Evolutionary conservation across 2,888 invertebrate genomes (phyloP).

Genomic region (Ormyrus nitidulus): DNA sequence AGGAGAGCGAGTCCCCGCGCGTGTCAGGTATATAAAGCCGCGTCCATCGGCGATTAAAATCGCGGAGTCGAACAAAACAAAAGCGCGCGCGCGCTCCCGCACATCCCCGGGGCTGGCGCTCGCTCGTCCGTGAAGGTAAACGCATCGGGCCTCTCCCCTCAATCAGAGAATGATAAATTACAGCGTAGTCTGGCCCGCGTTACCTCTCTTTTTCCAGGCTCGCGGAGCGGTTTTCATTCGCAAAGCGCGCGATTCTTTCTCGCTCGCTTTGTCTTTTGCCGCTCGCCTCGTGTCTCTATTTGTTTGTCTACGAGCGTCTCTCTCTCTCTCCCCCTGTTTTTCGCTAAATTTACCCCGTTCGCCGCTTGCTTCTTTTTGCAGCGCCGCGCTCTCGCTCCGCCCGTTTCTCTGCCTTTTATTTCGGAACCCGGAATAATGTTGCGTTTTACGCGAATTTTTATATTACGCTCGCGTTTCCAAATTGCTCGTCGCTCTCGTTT

Average conservation of each 20-base stretch:
- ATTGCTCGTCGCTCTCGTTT: no score
- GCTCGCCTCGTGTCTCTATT: neutral
- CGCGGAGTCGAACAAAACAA: constrained; percentile 3
- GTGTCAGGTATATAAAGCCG: neutral
- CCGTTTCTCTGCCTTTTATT: no score
- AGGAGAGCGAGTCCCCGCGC: neutral
- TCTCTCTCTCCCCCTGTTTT: neutral
- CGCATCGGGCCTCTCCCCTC: constrained; percentile 26
- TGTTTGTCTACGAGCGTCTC: neutral
- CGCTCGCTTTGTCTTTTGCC: neutral
- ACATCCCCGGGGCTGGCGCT: constrained; percentile 13
- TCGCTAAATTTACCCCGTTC: no score
- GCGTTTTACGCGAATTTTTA: no score
- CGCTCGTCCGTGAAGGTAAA: constrained; percentile 49
- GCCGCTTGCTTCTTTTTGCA: no score
- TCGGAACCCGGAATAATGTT: no score
- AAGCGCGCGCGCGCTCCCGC: neutral
- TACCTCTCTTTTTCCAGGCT: neutral
- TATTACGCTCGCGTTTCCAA: no score
- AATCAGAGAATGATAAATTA: constrained; percentile 55
- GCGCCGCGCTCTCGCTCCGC: no score
- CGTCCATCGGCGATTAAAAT: constrained; percentile 42
- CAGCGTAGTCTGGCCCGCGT: constrained; percentile 35
- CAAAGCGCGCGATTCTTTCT: constrained; percentile 20
- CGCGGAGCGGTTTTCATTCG: constrained; percentile 23